Conservation (phyloP, 2,888 invertebrate genomes). For the Acrobeloides nanus region DNA sequence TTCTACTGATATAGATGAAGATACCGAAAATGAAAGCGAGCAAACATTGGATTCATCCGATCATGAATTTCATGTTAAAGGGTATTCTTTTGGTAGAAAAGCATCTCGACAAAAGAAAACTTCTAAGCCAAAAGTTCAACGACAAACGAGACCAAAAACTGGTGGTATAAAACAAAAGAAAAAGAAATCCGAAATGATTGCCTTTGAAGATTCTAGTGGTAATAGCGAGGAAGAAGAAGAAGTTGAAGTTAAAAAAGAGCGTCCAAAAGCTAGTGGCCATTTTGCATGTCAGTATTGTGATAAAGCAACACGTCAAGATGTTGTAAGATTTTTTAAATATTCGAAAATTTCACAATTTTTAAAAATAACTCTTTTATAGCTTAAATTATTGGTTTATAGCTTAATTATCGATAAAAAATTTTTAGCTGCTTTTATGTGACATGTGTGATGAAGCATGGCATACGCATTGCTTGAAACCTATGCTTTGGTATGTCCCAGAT, state of each 20-base stretch:
- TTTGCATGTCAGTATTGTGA: conserved; percentile 82
- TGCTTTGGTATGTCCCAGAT: conserved; percentile 85
- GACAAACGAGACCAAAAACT: neutral
- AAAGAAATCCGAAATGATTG: conserved; percentile 11
- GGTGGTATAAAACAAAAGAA: conserved; percentile 3
- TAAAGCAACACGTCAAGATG: conserved; percentile 86
- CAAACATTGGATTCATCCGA: too few species aligned
- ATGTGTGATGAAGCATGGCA: conserved; percentile 91
- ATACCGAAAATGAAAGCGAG: too few species aligned
- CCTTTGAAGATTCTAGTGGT: conserved; percentile 23
- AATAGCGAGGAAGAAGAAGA: conserved; percentile 32
- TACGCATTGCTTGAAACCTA: conserved; percentile 84
- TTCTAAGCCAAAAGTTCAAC: neutral
- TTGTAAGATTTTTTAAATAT: conserved; percentile 56
- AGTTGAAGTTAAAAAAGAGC: conserved; percentile 54
- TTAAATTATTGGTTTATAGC: neutral
- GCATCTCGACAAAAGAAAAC: conserved; percentile 1
- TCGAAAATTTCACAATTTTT: conserved; percentile 4
- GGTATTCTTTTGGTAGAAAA: too few species aligned
- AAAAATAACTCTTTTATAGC: neutral
- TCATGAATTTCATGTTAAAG: too few species aligned
- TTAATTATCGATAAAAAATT: conserved; percentile 6
- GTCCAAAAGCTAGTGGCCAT: conserved; percentile 58
- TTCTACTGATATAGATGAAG: too few species aligned
- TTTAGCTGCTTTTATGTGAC: conserved; percentile 82